Base-by-base conservation (phyloP, 2,113 vertebrate species). In the Epinephelus lanceolatus region DNA sequence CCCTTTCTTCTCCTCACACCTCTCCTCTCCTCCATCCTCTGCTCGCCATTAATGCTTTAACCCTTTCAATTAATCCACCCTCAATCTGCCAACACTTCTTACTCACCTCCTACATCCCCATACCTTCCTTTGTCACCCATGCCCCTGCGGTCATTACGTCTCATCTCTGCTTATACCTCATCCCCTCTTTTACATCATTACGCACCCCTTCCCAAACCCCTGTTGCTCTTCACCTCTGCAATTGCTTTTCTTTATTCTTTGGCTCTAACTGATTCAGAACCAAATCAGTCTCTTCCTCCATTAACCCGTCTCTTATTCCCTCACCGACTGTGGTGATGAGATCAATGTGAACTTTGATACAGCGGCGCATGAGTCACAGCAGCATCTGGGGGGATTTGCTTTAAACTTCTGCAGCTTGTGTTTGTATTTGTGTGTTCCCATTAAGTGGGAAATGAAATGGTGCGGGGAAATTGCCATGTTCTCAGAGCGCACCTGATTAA, bases 401-500 rank as follows among this genome's bases (percentile, higher is more conserved):
- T 57, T 45, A 40, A 87, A 75, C 80, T 49, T 53, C 21, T 3
- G 1, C 74, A 62, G 60, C 69, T 55, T 80, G 69, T 69, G 80
- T 86, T 85, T 82, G n/a, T 47, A 45, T 81, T 81, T 81, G 53
- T 74, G 80, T 74, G 30, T 37, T 73, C 37, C 70, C 40, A 76
- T 80, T 84, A 71, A 70, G 59, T 56, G 45, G 57, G 62, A 84
- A 81, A 80, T 82, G 1, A 84, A 81, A 59, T 9, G 1, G 65
- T 59, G 56, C 25, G 71, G 75, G 76, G 56, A 87, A 86, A 85
- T 83, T 63, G 71, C 72, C 19, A 0, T 79, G 47, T 76, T 85
- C 27, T 78, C 9, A 30, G 67, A 65, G 65, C 47, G 69, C 33
- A 86, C 65, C 80, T 88, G 84, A 88, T 90, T 71, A 70, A 87